Conservation (phyloP, 2,113 vertebrate species). For the Peromyscus polionotus region DNA sequence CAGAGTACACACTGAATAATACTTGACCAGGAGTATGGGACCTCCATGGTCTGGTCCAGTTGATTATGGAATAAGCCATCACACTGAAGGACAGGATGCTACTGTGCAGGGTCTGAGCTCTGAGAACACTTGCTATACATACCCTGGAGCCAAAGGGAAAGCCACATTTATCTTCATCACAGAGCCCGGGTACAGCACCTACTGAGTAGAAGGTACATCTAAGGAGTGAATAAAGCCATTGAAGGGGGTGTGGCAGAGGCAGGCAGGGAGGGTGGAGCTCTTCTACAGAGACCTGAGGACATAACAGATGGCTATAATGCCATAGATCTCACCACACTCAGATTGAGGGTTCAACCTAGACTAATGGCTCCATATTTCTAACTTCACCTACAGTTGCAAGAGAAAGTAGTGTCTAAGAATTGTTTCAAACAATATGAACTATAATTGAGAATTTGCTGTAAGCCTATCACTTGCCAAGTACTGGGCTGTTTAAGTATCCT, state of each 20-base stretch:
- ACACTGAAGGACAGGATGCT: background rate
- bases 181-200: background rate
- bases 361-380: background rate
- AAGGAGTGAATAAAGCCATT: background rate
- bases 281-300: background rate
- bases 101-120: background rate
- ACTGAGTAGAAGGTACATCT: background rate
- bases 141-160: background rate
- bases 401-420: background rate
- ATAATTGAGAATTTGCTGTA: background rate
- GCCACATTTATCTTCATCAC: background rate
- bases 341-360: background rate
- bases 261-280: background rate
- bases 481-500: background rate
- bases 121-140: background rate
- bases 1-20: background rate
- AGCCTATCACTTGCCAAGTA: background rate
- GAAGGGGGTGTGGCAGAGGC: background rate
- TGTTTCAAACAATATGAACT: background rate
- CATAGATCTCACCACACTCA: background rate
- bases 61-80: background rate
- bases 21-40: background rate
- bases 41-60: background rate
- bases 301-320: background rate
- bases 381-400: slow-evolving; percentile 32